These are phyloP conservation scores for Quiscalus mexicanus DNA, from an alignment of 2,113 vertebrate species.

Conservation along the genomic window DNA sequence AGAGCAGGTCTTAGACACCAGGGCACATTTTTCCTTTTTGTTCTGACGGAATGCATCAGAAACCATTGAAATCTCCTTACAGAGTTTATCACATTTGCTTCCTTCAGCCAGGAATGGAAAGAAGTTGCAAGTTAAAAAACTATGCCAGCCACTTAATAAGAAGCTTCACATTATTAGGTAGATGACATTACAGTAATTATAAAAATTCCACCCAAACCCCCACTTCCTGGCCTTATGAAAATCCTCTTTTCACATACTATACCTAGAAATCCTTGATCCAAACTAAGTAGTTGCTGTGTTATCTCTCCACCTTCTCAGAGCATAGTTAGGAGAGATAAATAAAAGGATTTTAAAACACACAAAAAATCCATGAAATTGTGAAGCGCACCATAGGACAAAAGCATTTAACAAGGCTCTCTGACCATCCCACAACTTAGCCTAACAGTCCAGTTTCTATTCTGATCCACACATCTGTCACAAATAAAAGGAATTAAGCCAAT, in stretches of 20 bases:
- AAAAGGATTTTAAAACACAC: not conserved
- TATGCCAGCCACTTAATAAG: not conserved
- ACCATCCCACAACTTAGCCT: not conserved
- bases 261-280: not conserved
- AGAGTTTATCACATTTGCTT: not conserved
- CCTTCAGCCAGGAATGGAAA: not conserved
- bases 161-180: not conserved
- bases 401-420: not conserved
- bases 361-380: not conserved
- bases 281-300: not conserved
- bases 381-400: not conserved
- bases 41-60: not conserved
- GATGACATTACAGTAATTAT: not conserved
- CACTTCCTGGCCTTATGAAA: not conserved
- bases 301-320: not conserved
- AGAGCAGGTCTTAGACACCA: not conserved
- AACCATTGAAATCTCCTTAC: not conserved
- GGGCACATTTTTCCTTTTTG: not conserved
- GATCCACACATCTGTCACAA: not conserved
- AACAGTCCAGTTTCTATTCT: slow-evolving; percentile 6
- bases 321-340: not conserved
- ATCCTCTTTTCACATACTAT: not conserved
- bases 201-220: not conserved
- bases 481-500: not conserved
- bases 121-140: not conserved